Evolutionary conservation across 2,888 invertebrate species (phyloP).

Genomic region (Pilophorus perplexus): DNA sequence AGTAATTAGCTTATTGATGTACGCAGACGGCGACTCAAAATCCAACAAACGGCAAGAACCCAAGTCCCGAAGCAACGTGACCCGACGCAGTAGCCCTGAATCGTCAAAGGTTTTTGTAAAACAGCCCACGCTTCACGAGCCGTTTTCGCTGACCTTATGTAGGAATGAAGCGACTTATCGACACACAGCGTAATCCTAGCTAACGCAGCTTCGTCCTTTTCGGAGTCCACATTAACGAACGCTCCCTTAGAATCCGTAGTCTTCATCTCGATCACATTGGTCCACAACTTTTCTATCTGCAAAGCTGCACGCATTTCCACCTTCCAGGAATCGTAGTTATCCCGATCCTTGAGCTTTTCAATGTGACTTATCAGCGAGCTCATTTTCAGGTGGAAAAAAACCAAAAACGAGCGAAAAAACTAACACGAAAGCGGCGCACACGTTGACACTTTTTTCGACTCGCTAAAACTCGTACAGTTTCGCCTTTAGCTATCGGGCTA

Average conservation of each 20-base stretch:
- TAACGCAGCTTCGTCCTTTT: neutral
- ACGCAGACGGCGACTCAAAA: neutral
- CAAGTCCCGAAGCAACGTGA: neutral
- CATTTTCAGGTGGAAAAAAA: too few species aligned
- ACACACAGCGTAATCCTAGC: neutral
- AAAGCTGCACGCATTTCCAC: neutral
- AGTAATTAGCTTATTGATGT: conserved; percentile 3
- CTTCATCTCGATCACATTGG: neutral
- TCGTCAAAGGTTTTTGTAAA: too few species aligned
- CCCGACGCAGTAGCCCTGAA: neutral
- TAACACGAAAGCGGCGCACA: too few species aligned
- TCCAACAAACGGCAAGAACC: neutral
- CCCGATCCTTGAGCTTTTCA: neutral
- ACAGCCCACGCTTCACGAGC: neutral
- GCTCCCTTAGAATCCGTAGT: neutral
- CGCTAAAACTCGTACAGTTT: too few species aligned
- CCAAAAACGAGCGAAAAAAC: too few species aligned
- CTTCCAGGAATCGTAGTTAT: neutral
- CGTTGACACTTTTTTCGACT: too few species aligned
- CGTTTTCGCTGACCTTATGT: neutral
- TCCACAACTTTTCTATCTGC: neutral
- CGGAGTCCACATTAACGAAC: neutral
- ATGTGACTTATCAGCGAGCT: too few species aligned
- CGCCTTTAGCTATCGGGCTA: too few species aligned
- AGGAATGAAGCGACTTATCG: neutral